A percentile compares a stretch with the other conserved stretches of the same genome.
phyloP scores from a whole-genome alignment of 2,113 vertebrate species.

The Heterochromis multidens region DNA sequence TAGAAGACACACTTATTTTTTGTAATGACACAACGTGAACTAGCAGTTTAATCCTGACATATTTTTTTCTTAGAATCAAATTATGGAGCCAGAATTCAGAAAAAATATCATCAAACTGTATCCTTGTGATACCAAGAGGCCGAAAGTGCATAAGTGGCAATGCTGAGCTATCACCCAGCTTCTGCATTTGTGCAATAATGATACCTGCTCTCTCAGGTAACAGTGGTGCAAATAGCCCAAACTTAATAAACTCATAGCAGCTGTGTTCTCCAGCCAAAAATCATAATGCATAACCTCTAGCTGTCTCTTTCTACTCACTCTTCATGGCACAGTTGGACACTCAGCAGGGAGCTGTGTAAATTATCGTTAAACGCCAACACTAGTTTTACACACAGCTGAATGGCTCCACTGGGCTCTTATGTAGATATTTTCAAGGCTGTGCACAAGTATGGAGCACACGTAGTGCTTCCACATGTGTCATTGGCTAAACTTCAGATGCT shows the following conservation, averaged over 20 bases:
- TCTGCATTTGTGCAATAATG: background rate
- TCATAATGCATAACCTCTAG: slow-evolving; percentile 7
- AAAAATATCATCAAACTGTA: background rate
- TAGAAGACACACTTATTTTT: too few relatives aligned
- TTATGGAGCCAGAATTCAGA: background rate
- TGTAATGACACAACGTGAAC: too few relatives aligned
- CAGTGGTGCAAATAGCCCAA: background rate
- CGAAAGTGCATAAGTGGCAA: background rate
- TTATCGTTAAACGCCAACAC: slow-evolving; percentile 13
- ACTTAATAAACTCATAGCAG: background rate
- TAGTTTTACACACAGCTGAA: background rate
- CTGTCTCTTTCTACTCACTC: background rate
- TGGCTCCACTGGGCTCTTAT: background rate
- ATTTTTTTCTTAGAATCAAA: background rate
- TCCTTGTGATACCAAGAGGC: background rate
- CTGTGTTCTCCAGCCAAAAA: background rate
- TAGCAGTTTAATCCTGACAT: background rate
- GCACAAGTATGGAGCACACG: background rate
- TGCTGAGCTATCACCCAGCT: background rate
- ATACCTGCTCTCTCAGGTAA: background rate
- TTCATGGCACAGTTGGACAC: background rate
- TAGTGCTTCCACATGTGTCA: slow-evolving; percentile 23
- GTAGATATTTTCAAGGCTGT: background rate
- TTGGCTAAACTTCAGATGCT: slow-evolving; percentile 34
- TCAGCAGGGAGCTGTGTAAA: slow-evolving; percentile 8